Evolutionary conservation across 2,797 vertebrate species (phyloP), one percentile per base, ranked within the genome.

Genomic region (Sibirionetta formosa): DNA sequence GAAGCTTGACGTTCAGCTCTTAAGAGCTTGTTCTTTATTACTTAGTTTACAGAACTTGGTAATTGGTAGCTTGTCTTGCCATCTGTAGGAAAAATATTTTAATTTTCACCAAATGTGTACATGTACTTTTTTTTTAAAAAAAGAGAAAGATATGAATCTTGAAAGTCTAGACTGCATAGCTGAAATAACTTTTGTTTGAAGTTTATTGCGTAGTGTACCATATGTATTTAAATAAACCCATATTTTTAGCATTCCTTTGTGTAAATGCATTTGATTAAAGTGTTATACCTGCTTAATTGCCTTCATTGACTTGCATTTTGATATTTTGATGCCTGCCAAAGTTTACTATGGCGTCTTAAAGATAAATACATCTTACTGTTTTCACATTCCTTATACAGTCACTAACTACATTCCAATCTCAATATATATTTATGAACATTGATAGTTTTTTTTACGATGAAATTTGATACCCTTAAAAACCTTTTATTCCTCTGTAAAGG

Each of bases 1-100:
- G 54, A 78, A 94, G 46, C 70, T 88, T 78, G 61, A 71, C 2
- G 29, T 91, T 96, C 44, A 90, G 72, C 40, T 23, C 65, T 90
- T 83, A 53, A 92, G 91, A 58, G 14, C 79, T 81, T 92, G 57
- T 79, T 96, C 86, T 85, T 95, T 88, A 63, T 31, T 60, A 29
- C 38, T n/a, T 92, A 31, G 77, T 86, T 89, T 92, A 61, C 29
- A 69, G 48, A 81, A 86, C 51, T 60, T 92, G 54, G 64, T 70
- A 93, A 86, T 90, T 93, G 57, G 54, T 85, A 50, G 36, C n/a
- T 5, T 82, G 46, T 83, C 76, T 89, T 85, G 29, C 89, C 85
- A 87, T 94, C 84, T 94, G 95, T 86, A 85, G 40, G 44, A 86
- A 83, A 90, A 90, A 75, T 19, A 82, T n/a, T 78, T 83, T 60